Evolutionary conservation across 2,797 vertebrate species (phyloP).

Genomic region (Alca torda): DNA sequence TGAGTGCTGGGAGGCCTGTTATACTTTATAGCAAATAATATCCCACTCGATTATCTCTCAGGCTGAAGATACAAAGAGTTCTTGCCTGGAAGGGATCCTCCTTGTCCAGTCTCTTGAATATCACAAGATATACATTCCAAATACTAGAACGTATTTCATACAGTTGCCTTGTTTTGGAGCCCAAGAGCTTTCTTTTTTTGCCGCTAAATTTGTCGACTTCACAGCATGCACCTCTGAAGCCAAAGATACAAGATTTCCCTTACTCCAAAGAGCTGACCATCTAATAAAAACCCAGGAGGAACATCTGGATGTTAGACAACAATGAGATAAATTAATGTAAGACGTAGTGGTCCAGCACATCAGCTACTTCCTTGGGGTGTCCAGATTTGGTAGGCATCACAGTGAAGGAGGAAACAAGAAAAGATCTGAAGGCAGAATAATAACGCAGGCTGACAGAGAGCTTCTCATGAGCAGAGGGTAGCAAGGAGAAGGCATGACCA

Average conservation of each 20-base stretch:
- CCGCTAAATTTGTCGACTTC: not conserved
- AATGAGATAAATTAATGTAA: not conserved
- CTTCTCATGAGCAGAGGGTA: not conserved
- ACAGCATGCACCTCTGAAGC: fast-evolving
- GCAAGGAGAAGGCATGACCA: not conserved
- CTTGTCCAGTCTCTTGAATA: not conserved
- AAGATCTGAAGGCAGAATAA: not conserved
- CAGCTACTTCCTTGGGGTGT: not conserved
- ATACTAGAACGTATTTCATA: not conserved
- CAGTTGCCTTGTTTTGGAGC: not conserved
- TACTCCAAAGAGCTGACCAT: not conserved
- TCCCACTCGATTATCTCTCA: not conserved
- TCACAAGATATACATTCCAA: not conserved
- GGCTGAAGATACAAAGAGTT: not conserved
- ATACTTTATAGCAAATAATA: not conserved
- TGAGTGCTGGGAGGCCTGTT: not conserved
- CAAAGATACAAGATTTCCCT: not conserved
- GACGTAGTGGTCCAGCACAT: not conserved
- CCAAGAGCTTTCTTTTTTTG: not conserved
- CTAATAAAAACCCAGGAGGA: not conserved
- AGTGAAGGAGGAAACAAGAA: not conserved
- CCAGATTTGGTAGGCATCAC: not conserved
- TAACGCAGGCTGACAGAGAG: not conserved
- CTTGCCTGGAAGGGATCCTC: not conserved
- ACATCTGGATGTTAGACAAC: not conserved